These are phyloP conservation scores for Drosophila paramelanica DNA, from an alignment of 2,888 invertebrate species.

Conservation along the genomic window DNA sequence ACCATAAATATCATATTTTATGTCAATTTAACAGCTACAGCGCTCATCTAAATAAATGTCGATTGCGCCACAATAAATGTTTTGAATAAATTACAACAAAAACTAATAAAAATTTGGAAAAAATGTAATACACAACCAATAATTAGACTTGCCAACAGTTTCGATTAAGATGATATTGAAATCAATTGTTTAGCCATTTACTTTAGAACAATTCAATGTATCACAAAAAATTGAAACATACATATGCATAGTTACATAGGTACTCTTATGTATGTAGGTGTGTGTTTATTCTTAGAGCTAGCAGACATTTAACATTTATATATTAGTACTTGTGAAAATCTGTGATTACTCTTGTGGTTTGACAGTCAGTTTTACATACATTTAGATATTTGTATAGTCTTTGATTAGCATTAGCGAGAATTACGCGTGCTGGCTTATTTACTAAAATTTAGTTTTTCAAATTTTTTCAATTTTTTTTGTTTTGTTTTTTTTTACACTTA, in stretches of 20 bases:
- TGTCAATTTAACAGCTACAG: constrained; percentile 27
- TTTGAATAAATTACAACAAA: neutral
- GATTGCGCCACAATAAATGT: neutral
- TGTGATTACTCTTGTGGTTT: constrained; percentile 24
- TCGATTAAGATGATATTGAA: constrained; percentile 10
- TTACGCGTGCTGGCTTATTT: constrained; percentile 33
- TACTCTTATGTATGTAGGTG: constrained; percentile 14
- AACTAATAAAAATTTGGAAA: neutral
- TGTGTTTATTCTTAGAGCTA: constrained; percentile 26
- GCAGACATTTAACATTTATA: constrained; percentile 27
- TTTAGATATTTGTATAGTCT: constrained; percentile 45
- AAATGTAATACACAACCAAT: neutral
- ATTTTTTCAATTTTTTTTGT: too few relatives aligned
- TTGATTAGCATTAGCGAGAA: constrained; percentile 42
- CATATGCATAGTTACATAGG: constrained; percentile 19
- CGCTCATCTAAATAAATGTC: constrained; percentile 21
- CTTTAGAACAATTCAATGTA: constrained; percentile 57
- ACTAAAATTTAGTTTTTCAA: constrained; percentile 22
- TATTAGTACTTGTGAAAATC: constrained; percentile 10
- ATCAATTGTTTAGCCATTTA: constrained; percentile 24
- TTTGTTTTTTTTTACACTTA: constrained; percentile 29
- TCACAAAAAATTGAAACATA: constrained; percentile 67
- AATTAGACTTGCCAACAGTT: constrained; percentile 1
- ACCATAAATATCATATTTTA: constrained; percentile 46
- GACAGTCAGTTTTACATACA: constrained; percentile 45